Conservation (phyloP, 2,888 invertebrate genomes). For the Pomacea canaliculata region DNA sequence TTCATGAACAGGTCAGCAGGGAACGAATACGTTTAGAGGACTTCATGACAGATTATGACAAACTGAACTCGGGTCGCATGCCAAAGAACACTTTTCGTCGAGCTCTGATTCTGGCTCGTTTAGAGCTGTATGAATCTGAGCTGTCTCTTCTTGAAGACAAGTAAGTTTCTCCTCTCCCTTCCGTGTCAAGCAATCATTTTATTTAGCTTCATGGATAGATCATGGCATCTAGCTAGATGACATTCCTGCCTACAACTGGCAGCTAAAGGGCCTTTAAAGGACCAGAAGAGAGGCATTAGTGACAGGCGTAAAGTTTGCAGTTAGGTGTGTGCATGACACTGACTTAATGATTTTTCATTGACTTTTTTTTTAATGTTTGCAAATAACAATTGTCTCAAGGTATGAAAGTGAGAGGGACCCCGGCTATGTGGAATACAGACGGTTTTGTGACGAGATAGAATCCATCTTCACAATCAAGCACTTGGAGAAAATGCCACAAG, state of each 20-base stretch:
- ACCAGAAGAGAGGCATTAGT: no score
- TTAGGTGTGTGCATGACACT: no score
- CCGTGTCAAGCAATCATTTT: no score
- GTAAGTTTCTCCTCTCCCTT: conserved; percentile 39
- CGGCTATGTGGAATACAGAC: conserved; percentile 63
- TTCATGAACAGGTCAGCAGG: conserved; percentile 58
- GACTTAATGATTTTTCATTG: no score
- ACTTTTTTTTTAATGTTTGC: no score
- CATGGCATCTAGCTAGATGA: no score
- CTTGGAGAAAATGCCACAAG: conserved; percentile 67
- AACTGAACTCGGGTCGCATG: conserved; percentile 66
- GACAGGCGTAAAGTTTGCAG: no score
- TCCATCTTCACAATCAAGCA: conserved; percentile 67
- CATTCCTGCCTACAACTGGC: no score
- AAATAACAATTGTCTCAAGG: conserved; percentile 33
- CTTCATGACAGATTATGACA: conserved; percentile 69
- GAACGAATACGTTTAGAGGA: conserved; percentile 67
- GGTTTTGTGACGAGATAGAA: conserved; percentile 68
- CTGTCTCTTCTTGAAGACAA: conserved; percentile 66
- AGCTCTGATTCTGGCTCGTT: conserved; percentile 65
- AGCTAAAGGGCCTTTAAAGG: no score
- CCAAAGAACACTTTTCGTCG: conserved; percentile 67
- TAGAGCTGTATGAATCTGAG: conserved; percentile 66
- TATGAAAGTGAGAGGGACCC: conserved; percentile 54
- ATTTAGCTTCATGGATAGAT: no score